Evolutionary conservation across 2,888 invertebrate genomes (phyloP).

Genomic region (Leuctra nigra): DNA sequence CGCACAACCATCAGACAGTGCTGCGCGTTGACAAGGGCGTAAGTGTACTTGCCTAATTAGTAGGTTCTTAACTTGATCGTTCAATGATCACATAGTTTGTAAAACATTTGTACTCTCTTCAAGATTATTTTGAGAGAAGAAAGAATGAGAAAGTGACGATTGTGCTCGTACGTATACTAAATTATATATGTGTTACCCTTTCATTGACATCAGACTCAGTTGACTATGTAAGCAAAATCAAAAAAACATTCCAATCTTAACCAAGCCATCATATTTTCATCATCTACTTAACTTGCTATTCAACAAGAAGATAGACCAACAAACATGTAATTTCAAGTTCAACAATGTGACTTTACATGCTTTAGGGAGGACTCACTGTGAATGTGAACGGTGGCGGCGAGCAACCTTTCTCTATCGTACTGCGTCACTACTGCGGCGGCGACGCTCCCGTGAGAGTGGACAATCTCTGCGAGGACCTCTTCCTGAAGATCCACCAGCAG

Average conservation of each 20-base stretch:
- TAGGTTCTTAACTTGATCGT: neutral
- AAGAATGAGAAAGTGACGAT: no score
- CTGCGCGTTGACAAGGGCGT: conserved; percentile 80
- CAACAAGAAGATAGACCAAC: no score
- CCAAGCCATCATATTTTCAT: no score
- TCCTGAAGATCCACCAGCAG: conserved; percentile 67
- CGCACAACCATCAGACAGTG: conserved; percentile 61
- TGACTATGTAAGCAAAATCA: no score
- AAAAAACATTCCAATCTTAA: no score
- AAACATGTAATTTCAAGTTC: no score
- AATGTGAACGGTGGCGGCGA: conserved; percentile 68
- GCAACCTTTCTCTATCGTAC: conserved; percentile 65
- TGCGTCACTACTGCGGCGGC: conserved; percentile 66
- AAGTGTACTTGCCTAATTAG: no score
- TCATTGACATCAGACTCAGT: no score
- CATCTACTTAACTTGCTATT: no score
- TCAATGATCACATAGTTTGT: neutral
- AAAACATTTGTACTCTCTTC: neutral
- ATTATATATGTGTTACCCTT: no score
- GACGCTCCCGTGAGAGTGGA: conserved; percentile 78
- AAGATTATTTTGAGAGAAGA: neutral
- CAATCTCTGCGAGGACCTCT: conserved; percentile 75
- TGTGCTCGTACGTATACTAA: no score
- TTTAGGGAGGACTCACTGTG: conserved; percentile 63
- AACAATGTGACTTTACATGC: no score